These are phyloP conservation scores for Mixornis gularis DNA, from an alignment of 2,113 vertebrate genomes.

Conservation along the genomic window DNA sequence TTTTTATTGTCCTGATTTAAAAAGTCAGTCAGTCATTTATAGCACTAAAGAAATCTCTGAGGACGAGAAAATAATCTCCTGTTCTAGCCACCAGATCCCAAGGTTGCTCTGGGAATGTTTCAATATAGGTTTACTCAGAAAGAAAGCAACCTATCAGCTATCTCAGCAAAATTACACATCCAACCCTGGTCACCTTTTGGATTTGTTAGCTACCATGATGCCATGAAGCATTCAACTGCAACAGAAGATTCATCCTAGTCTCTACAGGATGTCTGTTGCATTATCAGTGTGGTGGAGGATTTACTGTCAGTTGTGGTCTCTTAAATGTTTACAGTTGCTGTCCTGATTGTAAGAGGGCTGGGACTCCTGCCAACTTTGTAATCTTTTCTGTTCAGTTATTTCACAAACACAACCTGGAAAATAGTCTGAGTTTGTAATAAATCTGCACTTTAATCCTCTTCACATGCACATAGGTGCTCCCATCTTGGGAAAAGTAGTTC, in stretches of 20 bases:
- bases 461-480: fast-evolving
- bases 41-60: background rate
- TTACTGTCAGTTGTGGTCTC: background rate
- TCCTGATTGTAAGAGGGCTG: background rate
- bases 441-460: background rate
- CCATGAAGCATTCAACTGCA: background rate
- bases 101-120: background rate
- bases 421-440: background rate
- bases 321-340: background rate
- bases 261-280: background rate
- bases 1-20: background rate
- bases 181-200: background rate
- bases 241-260: background rate
- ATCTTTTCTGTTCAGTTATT: constrained; percentile 5
- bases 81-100: background rate
- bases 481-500: background rate
- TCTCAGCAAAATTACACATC: background rate
- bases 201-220: background rate
- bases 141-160: background rate
- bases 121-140: background rate
- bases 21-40: background rate
- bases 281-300: background rate
- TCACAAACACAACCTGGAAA: constrained; percentile 15
- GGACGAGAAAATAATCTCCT: background rate
- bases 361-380: background rate